A percentile compares a stretch with the other conserved stretches of the same genome.
These are phyloP conservation scores for Smutsia temminckii DNA, from an alignment of 2,797 vertebrate genomes.

Conservation along the genomic window DNA sequence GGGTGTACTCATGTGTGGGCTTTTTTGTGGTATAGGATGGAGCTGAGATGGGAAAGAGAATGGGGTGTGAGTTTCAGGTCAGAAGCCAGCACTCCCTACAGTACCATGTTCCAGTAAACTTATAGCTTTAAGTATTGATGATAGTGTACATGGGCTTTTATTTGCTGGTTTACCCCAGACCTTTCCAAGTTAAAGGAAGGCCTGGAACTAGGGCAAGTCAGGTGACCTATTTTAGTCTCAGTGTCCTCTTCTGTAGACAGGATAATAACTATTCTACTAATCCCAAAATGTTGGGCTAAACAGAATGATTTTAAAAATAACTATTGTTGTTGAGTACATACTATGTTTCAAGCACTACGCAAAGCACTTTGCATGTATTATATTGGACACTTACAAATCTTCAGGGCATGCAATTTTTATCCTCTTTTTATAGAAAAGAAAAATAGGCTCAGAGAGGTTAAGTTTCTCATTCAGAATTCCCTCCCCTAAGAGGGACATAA, in stretches of 20 bases:
- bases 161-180: background rate
- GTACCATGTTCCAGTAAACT: background rate
- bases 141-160: background rate
- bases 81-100: background rate
- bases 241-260: slow-evolving; percentile 64
- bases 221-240: slow-evolving; percentile 15
- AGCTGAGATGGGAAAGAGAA: background rate
- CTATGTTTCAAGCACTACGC: background rate
- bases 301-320: slow-evolving; percentile 44
- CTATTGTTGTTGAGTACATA: background rate
- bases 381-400: background rate
- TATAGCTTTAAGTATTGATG: background rate
- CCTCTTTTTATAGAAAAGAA: slow-evolving; percentile 27
- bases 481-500: background rate
- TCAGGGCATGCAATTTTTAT: background rate
- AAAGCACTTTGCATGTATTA: background rate
- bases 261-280: slow-evolving; percentile 48
- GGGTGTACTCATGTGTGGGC: background rate
- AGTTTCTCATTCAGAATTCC: background rate
- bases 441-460: slow-evolving; percentile 3
- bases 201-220: slow-evolving; percentile 44
- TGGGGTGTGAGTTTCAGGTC: background rate
- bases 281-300: slow-evolving; percentile 47
- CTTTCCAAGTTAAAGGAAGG: slow-evolving; percentile 37
- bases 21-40: background rate